A percentile compares a stretch with the other conserved stretches of the same genome.
Evolutionary conservation across 2,113 vertebrate genomes (phyloP).

Genomic region (Vireo altiloquus): DNA sequence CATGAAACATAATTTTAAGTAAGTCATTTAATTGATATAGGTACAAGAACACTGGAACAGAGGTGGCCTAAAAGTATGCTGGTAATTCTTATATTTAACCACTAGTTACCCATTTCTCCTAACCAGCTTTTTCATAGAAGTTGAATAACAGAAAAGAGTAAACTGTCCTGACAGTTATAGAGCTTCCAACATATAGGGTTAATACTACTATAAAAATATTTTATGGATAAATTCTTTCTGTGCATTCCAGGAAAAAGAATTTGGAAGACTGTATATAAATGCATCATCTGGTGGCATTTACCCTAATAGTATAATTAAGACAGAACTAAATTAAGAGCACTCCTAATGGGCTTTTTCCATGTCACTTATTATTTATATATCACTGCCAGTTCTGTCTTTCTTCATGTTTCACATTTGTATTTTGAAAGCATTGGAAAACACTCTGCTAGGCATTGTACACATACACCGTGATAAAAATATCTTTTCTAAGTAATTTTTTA

Average conservation of each 20-base stretch:
- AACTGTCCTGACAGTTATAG: background rate
- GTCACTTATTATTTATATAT: conserved; percentile 15
- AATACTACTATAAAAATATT: background rate
- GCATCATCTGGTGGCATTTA: conserved; percentile 34
- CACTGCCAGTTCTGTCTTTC: background rate
- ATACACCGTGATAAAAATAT: background rate
- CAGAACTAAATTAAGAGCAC: conserved; percentile 20
- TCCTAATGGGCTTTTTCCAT: conserved; percentile 14
- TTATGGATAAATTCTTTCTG: background rate
- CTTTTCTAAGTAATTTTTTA: background rate
- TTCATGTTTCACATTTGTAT: conserved; percentile 8
- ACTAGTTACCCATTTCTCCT: background rate
- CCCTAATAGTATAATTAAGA: conserved; percentile 41
- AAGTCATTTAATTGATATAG: background rate
- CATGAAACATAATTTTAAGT: background rate
- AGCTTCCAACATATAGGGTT: background rate
- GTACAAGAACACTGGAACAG: background rate
- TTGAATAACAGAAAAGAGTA: background rate
- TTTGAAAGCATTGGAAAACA: background rate
- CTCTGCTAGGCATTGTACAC: background rate
- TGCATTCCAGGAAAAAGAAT: background rate
- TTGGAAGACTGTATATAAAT: background rate
- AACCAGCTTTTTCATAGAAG: background rate
- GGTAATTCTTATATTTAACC: background rate
- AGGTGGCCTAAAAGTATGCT: background rate